Evolutionary conservation across 1,140 invertebrate genomes (phyloP).

Genomic region (Heliconius hermathena): DNA sequence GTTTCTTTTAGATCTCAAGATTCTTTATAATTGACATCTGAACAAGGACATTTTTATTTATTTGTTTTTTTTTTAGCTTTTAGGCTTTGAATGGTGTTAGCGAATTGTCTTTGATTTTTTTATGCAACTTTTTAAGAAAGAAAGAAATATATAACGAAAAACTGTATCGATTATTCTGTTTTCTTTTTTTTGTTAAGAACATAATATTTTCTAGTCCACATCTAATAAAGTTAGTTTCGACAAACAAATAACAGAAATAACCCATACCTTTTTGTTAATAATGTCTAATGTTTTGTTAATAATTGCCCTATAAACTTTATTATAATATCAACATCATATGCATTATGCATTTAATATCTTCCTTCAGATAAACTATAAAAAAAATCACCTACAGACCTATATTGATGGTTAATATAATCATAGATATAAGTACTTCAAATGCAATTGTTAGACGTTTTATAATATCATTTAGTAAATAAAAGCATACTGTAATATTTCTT

Average conservation of each 20-base stretch:
- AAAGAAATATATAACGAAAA: not conserved
- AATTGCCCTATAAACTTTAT: not conserved
- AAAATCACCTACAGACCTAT: not conserved
- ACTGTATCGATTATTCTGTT: not conserved
- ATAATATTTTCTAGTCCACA: slow-evolving; percentile 1
- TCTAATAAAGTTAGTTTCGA: not conserved
- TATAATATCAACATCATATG: not conserved
- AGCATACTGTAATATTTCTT: not conserved
- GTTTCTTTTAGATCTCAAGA: slow-evolving; percentile 26
- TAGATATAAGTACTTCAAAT: not conserved
- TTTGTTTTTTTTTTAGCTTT: not conserved
- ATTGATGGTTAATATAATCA: not conserved
- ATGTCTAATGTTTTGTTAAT: no score
- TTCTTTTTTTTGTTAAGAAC: not conserved
- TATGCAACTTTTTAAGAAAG: not conserved
- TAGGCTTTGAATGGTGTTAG: not conserved
- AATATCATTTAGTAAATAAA: not conserved
- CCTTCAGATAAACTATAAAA: not conserved
- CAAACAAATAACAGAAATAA: not conserved
- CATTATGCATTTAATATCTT: not conserved
- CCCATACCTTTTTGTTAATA: not conserved
- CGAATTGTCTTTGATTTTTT: not conserved
- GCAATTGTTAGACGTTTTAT: not conserved
- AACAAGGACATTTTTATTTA: slow-evolving; percentile 12
- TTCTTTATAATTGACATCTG: slow-evolving; percentile 3